A percentile compares a stretch with the other conserved stretches of the same genome.
Conservation (phyloP, 2,888 invertebrate species). For the Pammene fasciana region DNA sequence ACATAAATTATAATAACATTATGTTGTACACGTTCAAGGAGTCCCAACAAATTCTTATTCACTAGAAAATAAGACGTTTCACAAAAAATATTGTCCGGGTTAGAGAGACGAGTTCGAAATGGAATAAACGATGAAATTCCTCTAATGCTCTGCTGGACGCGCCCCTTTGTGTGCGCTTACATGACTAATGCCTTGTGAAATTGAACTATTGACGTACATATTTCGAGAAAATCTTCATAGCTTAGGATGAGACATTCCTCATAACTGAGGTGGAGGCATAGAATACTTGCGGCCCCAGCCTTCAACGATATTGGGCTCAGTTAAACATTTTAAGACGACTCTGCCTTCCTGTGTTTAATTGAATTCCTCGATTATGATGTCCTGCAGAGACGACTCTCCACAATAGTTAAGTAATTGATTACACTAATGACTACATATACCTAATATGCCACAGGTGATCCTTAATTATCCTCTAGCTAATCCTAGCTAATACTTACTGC, state of each 20-base stretch:
- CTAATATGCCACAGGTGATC: too few species aligned
- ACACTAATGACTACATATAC: neutral
- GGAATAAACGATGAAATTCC: constrained; percentile 66
- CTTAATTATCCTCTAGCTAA: too few species aligned
- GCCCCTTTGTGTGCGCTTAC: constrained; percentile 59
- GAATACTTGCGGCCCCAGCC: constrained; percentile 20
- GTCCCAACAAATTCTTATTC: constrained; percentile 81
- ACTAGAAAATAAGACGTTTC: constrained; percentile 78
- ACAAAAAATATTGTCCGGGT: constrained; percentile 71
- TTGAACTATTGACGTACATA: constrained; percentile 46
- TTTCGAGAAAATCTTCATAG: constrained; percentile 35
- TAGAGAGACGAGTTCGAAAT: constrained; percentile 70
- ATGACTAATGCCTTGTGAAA: constrained; percentile 59
- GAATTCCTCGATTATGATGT: constrained; percentile 14
- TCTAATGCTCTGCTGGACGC: constrained; percentile 62
- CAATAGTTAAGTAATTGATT: neutral
- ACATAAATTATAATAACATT: constrained; percentile 83
- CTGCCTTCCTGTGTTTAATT: constrained; percentile 18
- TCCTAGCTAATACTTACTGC: too few species aligned
- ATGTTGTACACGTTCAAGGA: constrained; percentile 81
- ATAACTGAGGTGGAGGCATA: constrained; percentile 19
- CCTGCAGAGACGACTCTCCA: neutral
- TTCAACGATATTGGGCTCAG: constrained; percentile 6
- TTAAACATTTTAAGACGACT: constrained; percentile 19
- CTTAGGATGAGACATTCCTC: constrained; percentile 28